Percentiles rank a stretch among this genome's conserved stretches.
These are phyloP conservation scores for Hippoglossus hippoglossus DNA, from an alignment of 2,797 vertebrate genomes.

Conservation along the genomic window DNA sequence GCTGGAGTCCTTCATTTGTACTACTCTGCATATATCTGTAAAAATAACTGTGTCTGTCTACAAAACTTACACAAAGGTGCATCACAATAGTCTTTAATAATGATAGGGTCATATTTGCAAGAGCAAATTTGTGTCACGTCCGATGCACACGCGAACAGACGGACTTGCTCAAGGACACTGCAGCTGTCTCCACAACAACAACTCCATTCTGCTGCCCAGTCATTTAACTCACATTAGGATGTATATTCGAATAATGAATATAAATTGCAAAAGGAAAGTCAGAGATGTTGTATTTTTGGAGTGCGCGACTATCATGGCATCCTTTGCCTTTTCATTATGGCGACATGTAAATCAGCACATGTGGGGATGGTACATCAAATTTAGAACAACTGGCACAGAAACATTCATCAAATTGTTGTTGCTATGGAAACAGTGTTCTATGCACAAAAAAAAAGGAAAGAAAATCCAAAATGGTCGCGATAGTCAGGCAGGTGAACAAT, in stretches of 20 bases:
- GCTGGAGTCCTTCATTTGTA: conserved; percentile 18
- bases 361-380: conserved; percentile 37
- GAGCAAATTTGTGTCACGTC: conserved; percentile 15
- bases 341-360: conserved; percentile 20
- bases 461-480: conserved; percentile 43
- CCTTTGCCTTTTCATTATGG: background rate
- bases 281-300: background rate
- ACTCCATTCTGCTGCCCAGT: background rate
- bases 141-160: conserved; percentile 1
- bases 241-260: conserved; percentile 1
- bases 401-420: conserved; percentile 67
- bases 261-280: background rate
- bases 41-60: background rate
- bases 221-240: background rate
- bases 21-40: background rate
- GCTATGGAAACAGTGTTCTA: conserved; percentile 69
- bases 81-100: too few relatives aligned
- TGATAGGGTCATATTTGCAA: background rate
- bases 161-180: conserved; percentile 20
- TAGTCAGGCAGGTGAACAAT: conserved; percentile 51
- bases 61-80: background rate
- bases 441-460: conserved; percentile 62
- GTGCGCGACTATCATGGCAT: background rate
- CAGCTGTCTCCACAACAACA: conserved; percentile 3
- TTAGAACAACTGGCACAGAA: conserved; percentile 49